Conservation (phyloP, 1,140 invertebrate species). For the Alviniconcha marisindica region DNA sequence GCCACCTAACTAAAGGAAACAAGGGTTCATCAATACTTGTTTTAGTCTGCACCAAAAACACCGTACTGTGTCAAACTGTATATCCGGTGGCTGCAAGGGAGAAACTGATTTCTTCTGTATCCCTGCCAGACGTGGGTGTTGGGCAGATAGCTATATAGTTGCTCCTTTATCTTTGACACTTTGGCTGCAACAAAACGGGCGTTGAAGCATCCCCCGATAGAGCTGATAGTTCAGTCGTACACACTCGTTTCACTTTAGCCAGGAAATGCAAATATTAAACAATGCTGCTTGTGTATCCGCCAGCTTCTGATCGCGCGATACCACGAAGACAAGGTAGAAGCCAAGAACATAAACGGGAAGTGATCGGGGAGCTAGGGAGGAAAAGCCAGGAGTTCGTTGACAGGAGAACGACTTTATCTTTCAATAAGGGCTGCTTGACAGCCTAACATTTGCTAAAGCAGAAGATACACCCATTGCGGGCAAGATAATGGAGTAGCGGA, state of each 20-base stretch:
- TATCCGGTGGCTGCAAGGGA: too few species aligned
- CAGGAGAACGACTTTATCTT: neutral
- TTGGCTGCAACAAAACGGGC: neutral
- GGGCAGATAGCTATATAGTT: neutral
- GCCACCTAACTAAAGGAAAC: too few species aligned
- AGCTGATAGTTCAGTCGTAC: neutral
- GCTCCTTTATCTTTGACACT: slow-evolving; percentile 32
- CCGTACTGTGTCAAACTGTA: too few species aligned
- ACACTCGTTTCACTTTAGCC: neutral
- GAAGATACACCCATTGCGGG: neutral
- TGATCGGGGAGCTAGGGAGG: too few species aligned
- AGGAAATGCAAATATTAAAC: neutral
- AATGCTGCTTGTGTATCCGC: too few species aligned
- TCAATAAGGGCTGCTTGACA: neutral
- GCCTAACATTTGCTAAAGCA: neutral
- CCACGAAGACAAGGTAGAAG: too few species aligned
- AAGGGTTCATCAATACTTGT: too few species aligned
- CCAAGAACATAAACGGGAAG: too few species aligned
- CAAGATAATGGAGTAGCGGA: slow-evolving; percentile 9
- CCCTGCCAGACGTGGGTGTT: too few species aligned
- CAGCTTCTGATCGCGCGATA: too few species aligned
- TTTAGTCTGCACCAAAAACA: too few species aligned
- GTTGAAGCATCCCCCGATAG: slow-evolving; percentile 1
- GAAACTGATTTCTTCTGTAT: too few species aligned
- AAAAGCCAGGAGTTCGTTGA: neutral